These are phyloP conservation scores for Etheostoma perlongum DNA, from an alignment of 2,797 vertebrate genomes.

Conservation along the genomic window DNA sequence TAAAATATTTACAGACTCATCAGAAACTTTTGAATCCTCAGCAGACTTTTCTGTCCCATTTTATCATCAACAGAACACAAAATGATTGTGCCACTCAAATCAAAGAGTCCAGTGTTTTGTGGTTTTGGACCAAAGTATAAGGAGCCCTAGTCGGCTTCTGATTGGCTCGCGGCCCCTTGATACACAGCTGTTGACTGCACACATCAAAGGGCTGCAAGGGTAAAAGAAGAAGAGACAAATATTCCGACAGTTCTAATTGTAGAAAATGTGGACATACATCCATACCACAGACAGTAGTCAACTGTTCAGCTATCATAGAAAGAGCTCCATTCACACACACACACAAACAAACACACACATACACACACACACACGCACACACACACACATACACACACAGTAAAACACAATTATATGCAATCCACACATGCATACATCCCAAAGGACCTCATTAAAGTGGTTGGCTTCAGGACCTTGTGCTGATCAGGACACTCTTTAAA, in stretches of 20 bases:
- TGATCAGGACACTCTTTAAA: slow-evolving; percentile 69
- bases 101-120: slow-evolving; percentile 56
- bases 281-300: slow-evolving; percentile 40
- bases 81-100: slow-evolving; percentile 54
- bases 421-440: slow-evolving; percentile 52
- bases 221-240: slow-evolving; percentile 60
- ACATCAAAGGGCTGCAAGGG: slow-evolving; percentile 63
- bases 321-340: slow-evolving; percentile 51
- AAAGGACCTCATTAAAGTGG: slow-evolving; percentile 77
- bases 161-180: slow-evolving; percentile 57
- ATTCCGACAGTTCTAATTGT: slow-evolving; percentile 63
- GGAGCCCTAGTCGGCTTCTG: slow-evolving; percentile 48
- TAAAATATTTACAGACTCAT: slow-evolving; percentile 3
- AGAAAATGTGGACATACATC: slow-evolving; percentile 43
- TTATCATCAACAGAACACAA: slow-evolving; percentile 30
- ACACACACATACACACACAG: slow-evolving; percentile 6
- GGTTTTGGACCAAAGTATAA: slow-evolving; percentile 42
- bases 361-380: slow-evolving; percentile 1
- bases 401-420: slow-evolving; percentile 20
- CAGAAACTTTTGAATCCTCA: slow-evolving; percentile 19
- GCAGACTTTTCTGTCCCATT: slow-evolving; percentile 25
- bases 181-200: slow-evolving; percentile 65
- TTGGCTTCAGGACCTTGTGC: slow-evolving; percentile 72
- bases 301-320: slow-evolving; percentile 55
- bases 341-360: not conserved